A percentile compares a stretch with the other conserved stretches of the same genome.
phyloP scores from a whole-genome alignment of 2,888 invertebrate genomes.

The Anthoptus insignis region DNA sequence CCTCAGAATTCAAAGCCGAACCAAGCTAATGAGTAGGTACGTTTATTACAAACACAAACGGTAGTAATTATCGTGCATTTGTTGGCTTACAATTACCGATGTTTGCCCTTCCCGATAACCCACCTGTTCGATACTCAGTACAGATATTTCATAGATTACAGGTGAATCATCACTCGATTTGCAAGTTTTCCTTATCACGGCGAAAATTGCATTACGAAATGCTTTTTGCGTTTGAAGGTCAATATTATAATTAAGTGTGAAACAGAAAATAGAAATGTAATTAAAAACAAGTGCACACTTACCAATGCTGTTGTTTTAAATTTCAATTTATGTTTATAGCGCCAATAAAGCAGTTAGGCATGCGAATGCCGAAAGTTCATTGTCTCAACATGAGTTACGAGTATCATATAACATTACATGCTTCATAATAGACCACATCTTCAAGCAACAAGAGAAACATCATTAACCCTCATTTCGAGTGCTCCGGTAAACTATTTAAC shows the following conservation, averaged over 20 bases:
- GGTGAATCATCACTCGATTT: slow-evolving; percentile 7
- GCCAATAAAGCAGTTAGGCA: too few relatives aligned
- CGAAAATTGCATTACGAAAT: slow-evolving; percentile 7
- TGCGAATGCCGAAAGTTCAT: too few relatives aligned
- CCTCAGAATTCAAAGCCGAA: slow-evolving; percentile 4
- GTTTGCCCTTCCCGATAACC: slow-evolving; percentile 6
- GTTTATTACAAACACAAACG: slow-evolving; percentile 8
- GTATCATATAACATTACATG: too few relatives aligned
- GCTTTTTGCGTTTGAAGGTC: slow-evolving; percentile 24
- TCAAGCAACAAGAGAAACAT: slow-evolving; percentile 7
- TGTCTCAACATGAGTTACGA: too few relatives aligned
- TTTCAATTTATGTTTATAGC: not conserved
- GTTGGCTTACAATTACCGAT: slow-evolving; percentile 15
- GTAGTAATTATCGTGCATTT: slow-evolving; percentile 28
- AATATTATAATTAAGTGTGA: slow-evolving; percentile 1
- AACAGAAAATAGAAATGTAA: slow-evolving; percentile 8
- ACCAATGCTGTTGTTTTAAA: not conserved
- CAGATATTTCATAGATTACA: too few relatives aligned
- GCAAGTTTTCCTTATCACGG: slow-evolving; percentile 15
- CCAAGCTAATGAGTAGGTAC: not conserved
- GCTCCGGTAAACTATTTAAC: slow-evolving; percentile 5
- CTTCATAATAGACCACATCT: not conserved
- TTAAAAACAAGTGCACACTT: not conserved
- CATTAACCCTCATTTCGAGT: slow-evolving; percentile 21
- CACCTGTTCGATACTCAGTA: not conserved